Evolutionary conservation across 2,797 vertebrate genomes (phyloP), one percentile per base, ranked within the genome.

Genomic region (Chromobotia macracanthus): DNA sequence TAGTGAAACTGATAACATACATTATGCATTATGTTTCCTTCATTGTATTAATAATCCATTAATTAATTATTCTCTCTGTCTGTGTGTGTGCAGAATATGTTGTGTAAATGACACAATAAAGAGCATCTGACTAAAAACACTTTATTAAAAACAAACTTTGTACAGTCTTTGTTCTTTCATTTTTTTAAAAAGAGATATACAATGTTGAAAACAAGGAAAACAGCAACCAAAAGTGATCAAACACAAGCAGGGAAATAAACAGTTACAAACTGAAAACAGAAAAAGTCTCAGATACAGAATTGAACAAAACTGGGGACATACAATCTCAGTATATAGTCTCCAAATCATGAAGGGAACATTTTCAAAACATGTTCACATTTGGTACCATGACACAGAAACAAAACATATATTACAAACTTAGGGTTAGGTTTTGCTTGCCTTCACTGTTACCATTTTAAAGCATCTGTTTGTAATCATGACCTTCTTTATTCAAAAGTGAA

Each of bases 141-240:
- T 80, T 82, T 78, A 77, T 67, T 84, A 80, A 82, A 84, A 81
- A 72, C 21, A 84, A 81, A 72, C 21, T 80, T 51, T 83, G 28
- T 82, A 83, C 79, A 86, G 46, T 80, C 61, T 72, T 41, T 31
- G 53, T 13, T 51, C 77, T 79, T 65, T 75, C 23, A 21, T 44
- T 56, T n/a, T 44, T 48, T 28, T 31, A 3, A 19, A 68, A 35
- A 64, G 44, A 63, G 67, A 78, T 64, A 77, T 55, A 65, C 68
- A 83, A 83, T 75, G 73, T 69, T 64, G 64, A 58, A 64, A 85
- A 75, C 28, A 46, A 64, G 75, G 8, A n/a, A 46, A 35, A 53
- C 71, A 79, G 65, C 48, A 60, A 50, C 28, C 31, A 73, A 68
- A 81, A 66, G n/a, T 38, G 60, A 61, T 76, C 76, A 78, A 66